phyloP scores from a whole-genome alignment of 2,888 invertebrate genomes.

The Heliconius ethilla region DNA sequence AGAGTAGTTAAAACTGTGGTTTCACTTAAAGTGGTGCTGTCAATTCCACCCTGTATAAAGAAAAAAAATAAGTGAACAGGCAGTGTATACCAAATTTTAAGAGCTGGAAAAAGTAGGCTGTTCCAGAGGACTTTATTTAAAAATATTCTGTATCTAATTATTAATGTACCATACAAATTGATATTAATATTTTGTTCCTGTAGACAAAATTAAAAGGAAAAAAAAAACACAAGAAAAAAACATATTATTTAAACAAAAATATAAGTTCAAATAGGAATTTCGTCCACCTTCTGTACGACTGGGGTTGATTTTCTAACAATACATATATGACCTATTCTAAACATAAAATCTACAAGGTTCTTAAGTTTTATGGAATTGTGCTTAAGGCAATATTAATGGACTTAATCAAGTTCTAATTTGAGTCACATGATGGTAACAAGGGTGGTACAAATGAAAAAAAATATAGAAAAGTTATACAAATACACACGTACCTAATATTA shows the following conservation, averaged over 20 bases:
- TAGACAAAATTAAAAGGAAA: neutral
- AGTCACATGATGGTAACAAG: constrained; percentile 48
- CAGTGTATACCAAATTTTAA: no score
- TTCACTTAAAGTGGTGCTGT: no score
- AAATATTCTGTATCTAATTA: no score
- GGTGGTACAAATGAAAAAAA: constrained; percentile 29
- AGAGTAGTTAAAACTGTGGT: no score
- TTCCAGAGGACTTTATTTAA: no score
- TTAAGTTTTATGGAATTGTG: neutral
- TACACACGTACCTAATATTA: neutral
- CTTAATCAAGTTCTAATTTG: constrained; percentile 19
- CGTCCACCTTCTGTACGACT: neutral
- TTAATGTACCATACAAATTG: neutral
- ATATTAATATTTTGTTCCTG: neutral
- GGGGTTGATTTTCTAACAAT: neutral
- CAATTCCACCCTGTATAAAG: no score
- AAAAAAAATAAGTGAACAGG: no score
- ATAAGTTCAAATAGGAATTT: neutral
- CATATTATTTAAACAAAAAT: neutral
- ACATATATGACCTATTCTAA: neutral
- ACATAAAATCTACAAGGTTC: neutral
- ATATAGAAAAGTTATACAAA: neutral
- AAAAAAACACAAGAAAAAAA: neutral
- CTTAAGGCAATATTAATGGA: neutral
- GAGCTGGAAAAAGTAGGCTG: no score